Base-by-base conservation (phyloP, 2,113 vertebrate species). In the Scomber colias region DNA sequence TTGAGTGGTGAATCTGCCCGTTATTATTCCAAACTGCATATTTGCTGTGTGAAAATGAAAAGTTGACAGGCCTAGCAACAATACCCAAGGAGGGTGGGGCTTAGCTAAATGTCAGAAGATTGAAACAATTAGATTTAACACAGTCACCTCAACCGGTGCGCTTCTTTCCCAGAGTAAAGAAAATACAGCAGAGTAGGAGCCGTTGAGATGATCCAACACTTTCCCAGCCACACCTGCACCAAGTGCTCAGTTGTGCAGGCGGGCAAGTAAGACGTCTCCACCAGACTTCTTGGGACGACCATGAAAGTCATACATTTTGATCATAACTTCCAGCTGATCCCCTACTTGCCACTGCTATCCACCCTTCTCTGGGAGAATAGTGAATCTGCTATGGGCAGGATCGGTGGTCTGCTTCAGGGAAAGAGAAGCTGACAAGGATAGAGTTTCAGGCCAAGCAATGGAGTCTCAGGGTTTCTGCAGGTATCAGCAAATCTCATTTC, bases 131-230 rank as follows among this genome's bases (percentile, higher is more conserved):
- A n/a, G n/a, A n/a, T n/a, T n/a, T n/a, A n/a, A n/a, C n/a, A n/a
- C n/a, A n/a, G n/a, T 96, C 60, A 99, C 86, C 44, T 97, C 95
- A 71, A 98, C 96, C 60, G 85, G 76, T 2, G 96, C 94, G 8
- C 66, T 91, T 71, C 97, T 97, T 3, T 95, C 91, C 98, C 97
- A 99, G 65, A 96, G 94, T 85, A 99, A 91, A 44, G 95, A 93
- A 44, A 98, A 98, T 48, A 96, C 85, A 19, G 96, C 88, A 44
- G 94, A 95, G 85, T 97, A 99, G 82, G 93, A 91, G 13, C 97
- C 97, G 5, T 98, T 96, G 30, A 87, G 92, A 74, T 96, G 95
- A 87, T 99, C 97, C 13, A 94, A 79, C 82, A 97, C 90, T 62
- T 90, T 94, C 31, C 97, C 97, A 11, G 82, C 93, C 5, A 97